Conservation (phyloP, 2,113 vertebrate species). For the Thomomys bottae region DNA sequence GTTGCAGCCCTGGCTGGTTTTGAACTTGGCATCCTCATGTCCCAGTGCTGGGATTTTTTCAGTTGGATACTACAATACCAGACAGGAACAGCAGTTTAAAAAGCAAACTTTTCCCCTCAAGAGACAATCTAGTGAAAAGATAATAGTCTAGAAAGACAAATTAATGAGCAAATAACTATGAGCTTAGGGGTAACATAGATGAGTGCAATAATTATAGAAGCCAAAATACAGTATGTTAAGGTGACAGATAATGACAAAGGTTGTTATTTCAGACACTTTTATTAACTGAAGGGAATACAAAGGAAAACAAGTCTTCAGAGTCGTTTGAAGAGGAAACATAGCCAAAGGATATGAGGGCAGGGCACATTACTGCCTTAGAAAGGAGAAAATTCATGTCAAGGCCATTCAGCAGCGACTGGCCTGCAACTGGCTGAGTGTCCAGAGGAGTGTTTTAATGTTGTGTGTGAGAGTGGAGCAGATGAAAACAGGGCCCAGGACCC, state of each 20-base stretch:
- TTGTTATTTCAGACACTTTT: background rate
- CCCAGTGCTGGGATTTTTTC: background rate
- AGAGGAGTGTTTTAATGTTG: background rate
- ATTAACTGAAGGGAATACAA: background rate
- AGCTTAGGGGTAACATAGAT: no score
- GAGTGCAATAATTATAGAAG: background rate
- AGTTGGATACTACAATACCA: no score
- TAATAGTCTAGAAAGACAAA: background rate
- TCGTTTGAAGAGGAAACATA: background rate
- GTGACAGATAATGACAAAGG: background rate
- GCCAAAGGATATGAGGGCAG: background rate
- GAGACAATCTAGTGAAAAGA: background rate
- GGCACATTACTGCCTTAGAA: background rate
- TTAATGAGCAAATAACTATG: background rate
- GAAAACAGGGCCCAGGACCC: slow-evolving; percentile 8
- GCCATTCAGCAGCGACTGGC: background rate
- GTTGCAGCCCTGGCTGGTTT: background rate
- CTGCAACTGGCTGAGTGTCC: background rate
- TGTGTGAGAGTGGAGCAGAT: slow-evolving; percentile 30
- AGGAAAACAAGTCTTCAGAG: background rate
- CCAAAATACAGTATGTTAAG: background rate
- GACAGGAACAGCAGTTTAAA: background rate
- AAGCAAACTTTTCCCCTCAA: background rate
- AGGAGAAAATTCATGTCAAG: background rate
- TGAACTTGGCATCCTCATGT: background rate